phyloP scores from a whole-genome alignment of 2,888 invertebrate species.

The Andrena camellia region DNA sequence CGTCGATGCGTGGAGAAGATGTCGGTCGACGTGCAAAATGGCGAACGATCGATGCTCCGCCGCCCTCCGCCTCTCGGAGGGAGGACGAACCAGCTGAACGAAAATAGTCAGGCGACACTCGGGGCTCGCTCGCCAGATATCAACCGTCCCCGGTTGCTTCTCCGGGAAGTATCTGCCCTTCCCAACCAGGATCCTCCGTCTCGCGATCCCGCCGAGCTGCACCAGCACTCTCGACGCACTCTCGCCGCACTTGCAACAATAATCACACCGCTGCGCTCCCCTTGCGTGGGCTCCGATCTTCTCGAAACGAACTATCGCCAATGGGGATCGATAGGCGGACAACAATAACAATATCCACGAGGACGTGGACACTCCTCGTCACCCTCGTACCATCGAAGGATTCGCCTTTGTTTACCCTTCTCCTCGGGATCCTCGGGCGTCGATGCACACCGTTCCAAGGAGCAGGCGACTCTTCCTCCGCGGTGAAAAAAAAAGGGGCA shows the following conservation, averaged over 20 bases:
- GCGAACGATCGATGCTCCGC: conserved; percentile 80
- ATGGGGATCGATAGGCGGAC: background rate
- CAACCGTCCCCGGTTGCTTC: background rate
- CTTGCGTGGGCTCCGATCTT: conserved; percentile 10
- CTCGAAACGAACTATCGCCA: background rate
- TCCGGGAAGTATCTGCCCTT: background rate
- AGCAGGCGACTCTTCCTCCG: background rate
- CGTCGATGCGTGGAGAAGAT: conserved; percentile 76
- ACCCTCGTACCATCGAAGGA: background rate
- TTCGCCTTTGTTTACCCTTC: conserved; percentile 31
- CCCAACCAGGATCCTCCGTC: background rate
- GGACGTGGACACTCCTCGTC: conserved; percentile 11
- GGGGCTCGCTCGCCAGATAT: background rate
- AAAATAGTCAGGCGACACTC: conserved; percentile 51
- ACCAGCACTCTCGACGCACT: conserved; percentile 52
- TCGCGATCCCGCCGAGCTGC: conserved; percentile 9
- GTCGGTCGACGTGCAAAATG: conserved; percentile 81
- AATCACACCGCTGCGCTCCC: conserved; percentile 10
- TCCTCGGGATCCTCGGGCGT: background rate
- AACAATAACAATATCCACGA: conserved; percentile 24
- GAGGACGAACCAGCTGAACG: conserved; percentile 61
- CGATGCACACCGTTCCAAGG: background rate
- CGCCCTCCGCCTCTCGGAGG: conserved; percentile 69
- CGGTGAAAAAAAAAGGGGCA: background rate
- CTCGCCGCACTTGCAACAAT: conserved; percentile 28